Conservation (phyloP, 2,113 vertebrate species). For the Marcusenius ussheri region DNA sequence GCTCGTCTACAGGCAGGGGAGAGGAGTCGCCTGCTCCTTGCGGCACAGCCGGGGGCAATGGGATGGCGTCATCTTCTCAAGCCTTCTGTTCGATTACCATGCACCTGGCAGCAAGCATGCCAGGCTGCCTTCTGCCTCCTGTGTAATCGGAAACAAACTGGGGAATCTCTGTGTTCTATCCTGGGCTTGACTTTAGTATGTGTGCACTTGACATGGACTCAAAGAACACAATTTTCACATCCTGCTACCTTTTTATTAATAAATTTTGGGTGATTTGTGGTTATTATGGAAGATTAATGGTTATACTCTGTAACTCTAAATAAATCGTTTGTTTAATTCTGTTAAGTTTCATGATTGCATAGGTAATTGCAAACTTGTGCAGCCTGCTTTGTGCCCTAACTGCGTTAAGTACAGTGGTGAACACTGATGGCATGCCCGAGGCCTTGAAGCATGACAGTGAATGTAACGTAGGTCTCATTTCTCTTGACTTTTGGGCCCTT, state of each 20-base stretch:
- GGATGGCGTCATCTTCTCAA: slow-evolving; percentile 1
- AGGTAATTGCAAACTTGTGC: neutral
- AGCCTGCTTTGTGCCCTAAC: neutral
- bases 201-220: neutral
- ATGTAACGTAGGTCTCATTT: neutral
- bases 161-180: neutral
- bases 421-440: neutral
- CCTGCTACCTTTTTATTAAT: neutral
- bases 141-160: neutral
- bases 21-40: neutral
- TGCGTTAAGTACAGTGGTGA: neutral
- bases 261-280: neutral
- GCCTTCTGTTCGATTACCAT: slow-evolving; percentile 15
- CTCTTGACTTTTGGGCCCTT: neutral
- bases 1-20: neutral
- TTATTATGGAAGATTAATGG: neutral
- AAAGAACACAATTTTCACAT: neutral
- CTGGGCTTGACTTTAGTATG: neutral
- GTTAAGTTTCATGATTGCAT: neutral
- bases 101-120: neutral
- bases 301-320: neutral
- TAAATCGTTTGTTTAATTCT: neutral
- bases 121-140: neutral
- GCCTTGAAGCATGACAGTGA: neutral
- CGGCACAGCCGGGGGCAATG: neutral